Percentiles rank a stretch among this genome's conserved stretches.
These are phyloP conservation scores for Bos javanicus DNA, from an alignment of 2,113 vertebrate genomes.

Conservation along the genomic window DNA sequence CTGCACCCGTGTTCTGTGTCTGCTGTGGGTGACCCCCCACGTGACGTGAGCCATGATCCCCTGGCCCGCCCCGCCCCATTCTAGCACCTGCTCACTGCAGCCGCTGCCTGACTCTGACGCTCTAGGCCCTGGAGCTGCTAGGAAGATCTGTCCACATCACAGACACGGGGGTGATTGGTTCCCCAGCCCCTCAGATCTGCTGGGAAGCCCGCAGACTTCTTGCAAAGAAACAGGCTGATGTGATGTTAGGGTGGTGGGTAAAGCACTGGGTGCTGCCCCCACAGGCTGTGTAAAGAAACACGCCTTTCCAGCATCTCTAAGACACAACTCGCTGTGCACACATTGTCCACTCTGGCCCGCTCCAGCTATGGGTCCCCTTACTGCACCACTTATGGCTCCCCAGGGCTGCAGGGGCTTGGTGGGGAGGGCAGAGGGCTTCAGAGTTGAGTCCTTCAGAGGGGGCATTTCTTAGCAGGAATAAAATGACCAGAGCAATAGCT, in stretches of 20 bases:
- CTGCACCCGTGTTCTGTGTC: neutral
- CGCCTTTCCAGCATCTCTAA: neutral
- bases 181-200: neutral
- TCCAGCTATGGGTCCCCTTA: neutral
- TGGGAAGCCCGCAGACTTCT: neutral
- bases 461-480: neutral
- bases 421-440: neutral
- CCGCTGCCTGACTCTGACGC: fast-evolving
- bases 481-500: neutral
- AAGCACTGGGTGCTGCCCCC: neutral
- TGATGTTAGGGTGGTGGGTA: neutral
- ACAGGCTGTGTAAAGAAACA: neutral
- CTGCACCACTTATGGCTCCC: no score
- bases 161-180: fast-evolving
- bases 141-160: neutral
- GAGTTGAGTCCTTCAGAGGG: neutral
- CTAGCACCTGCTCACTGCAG: fast-evolving
- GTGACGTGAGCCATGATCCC: neutral
- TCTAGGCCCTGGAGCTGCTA: fast-evolving
- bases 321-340: neutral
- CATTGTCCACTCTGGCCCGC: neutral
- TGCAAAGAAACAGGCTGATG: neutral
- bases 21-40: no score
- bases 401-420: fast-evolving
- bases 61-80: fast-evolving